Evolutionary conservation across 1,140 invertebrate species (phyloP), one percentile per base, ranked within the genome.

Genomic region (Drosophila sturtevanti): DNA sequence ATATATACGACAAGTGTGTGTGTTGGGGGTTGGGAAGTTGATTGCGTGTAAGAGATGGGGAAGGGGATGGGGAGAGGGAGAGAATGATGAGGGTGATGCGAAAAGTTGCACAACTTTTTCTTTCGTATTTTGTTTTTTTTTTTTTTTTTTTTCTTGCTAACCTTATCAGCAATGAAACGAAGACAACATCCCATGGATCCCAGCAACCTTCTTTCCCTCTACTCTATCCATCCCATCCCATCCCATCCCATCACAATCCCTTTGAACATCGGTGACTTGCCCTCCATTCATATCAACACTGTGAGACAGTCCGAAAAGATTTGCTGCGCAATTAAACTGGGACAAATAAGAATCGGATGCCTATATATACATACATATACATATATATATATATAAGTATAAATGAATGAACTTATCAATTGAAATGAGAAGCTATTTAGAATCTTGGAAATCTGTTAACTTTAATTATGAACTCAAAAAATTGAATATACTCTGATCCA

Each of bases 291-390:
- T 48, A 55, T 31, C 52, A 56, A 56, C n/a, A 14, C n/a, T n/a
- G 0, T 31, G 1, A 31, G 22, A 34, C 52, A 54, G 22, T 0
- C 52, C 7, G 27, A 63, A 62, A 37, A 68, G 62, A 76, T 68
- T 68, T 68, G 70, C 61, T 61, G 64, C 74, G 70, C 74, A 76
- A 76, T 76, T 76, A 65, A 72, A 67, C 14, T 37, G 52, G n/a
- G 41, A 54, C 24, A 41, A 73, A n/a, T n/a, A n/a, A n/a, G n/a
- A n/a, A n/a, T n/a, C n/a, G n/a, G n/a, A n/a, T n/a, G n/a, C n/a
- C n/a, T n/a, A n/a, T n/a, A n/a, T n/a, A n/a, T n/a, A n/a, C n/a
- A n/a, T n/a, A n/a, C n/a, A n/a, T n/a, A n/a, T n/a, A n/a, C n/a
- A n/a, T n/a, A n/a, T n/a, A n/a, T n/a, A n/a, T n/a, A n/a, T n/a